Evolutionary conservation across 1,140 invertebrate species (phyloP).

Genomic region (Drosophila micromelanica): DNA sequence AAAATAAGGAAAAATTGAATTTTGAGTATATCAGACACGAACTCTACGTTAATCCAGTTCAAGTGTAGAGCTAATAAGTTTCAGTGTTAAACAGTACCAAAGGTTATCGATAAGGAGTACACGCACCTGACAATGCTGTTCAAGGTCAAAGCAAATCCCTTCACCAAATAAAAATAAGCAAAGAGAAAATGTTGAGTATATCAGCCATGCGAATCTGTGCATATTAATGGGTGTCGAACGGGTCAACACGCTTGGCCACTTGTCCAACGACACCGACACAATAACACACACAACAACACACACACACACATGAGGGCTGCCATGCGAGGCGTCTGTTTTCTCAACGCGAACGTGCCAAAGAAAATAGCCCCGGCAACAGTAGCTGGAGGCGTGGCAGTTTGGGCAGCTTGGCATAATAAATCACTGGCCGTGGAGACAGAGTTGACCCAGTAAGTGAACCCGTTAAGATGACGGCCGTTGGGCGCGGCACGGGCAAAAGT

Average conservation of each 20-base stretch:
- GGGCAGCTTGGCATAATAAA: constrained; percentile 51
- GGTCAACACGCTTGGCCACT: constrained; percentile 31
- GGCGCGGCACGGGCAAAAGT: constrained; percentile 30
- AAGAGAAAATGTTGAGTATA: constrained; percentile 16
- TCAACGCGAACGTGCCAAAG: constrained; percentile 59
- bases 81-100: background rate
- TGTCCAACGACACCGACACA: background rate
- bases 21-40: no score
- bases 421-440: constrained; percentile 33
- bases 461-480: constrained; percentile 34
- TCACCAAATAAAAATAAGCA: no score
- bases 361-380: constrained; percentile 51
- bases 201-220: constrained; percentile 33
- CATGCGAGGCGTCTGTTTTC: constrained; percentile 42
- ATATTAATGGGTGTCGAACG: constrained; percentile 38
- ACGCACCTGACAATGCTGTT: background rate
- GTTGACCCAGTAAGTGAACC: constrained; percentile 70
- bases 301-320: constrained; percentile 11
- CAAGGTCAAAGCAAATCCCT: constrained; percentile 16
- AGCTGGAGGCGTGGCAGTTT: constrained; percentile 1
- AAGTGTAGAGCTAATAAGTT: no score
- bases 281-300: background rate
- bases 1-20: no score
- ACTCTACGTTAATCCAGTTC: no score
- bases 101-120: background rate